These are phyloP conservation scores for Machaerirhynchus nigripectus DNA, from an alignment of 2,113 vertebrate species.

Conservation along the genomic window DNA sequence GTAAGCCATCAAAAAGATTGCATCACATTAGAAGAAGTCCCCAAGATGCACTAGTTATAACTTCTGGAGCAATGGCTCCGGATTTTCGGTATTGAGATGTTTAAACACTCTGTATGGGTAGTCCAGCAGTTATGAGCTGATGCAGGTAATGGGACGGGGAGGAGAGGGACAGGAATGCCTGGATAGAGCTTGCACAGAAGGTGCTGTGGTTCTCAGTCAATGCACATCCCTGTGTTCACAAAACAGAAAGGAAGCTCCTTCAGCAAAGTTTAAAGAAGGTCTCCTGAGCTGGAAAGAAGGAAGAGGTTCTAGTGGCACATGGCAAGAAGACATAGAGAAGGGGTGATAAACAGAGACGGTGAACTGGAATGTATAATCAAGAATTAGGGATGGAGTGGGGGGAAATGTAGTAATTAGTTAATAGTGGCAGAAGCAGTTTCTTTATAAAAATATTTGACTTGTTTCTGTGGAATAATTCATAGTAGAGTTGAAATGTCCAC, in stretches of 20 bases:
- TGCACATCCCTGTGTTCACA: neutral
- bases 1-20: neutral
- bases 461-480: neutral
- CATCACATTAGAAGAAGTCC: neutral
- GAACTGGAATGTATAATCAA: neutral
- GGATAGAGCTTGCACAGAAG: neutral
- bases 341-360: neutral
- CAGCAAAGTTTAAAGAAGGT: neutral
- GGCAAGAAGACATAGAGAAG: neutral
- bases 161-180: neutral
- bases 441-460: neutral
- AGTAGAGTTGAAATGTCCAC: neutral
- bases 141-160: rapidly evolving
- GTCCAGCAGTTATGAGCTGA: neutral
- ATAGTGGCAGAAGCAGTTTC: neutral
- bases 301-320: neutral
- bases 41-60: neutral
- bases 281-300: neutral
- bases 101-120: neutral
- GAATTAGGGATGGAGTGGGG: neutral
- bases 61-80: neutral
- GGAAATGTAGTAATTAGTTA: neutral
- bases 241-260: neutral
- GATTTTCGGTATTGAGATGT: neutral
- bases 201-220: neutral